phyloP scores from a whole-genome alignment of 2,888 invertebrate genomes.

The Sminthurides aquaticus region DNA sequence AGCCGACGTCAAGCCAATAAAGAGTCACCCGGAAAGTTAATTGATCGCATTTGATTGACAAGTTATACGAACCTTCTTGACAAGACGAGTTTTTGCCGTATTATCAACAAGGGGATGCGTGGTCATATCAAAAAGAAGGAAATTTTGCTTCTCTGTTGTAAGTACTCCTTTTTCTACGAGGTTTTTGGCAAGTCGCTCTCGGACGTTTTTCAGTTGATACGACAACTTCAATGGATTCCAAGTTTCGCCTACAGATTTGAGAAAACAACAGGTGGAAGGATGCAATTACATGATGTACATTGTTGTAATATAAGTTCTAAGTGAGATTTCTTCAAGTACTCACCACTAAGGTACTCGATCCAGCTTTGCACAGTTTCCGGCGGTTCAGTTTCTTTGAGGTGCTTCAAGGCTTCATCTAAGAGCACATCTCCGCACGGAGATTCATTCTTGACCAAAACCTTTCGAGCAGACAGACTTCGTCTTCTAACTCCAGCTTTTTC shows the following conservation, averaged over 20 bases:
- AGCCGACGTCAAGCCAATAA: background rate
- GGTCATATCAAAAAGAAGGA: slow-evolving; percentile 99
- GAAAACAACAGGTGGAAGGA: no score
- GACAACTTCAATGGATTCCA: slow-evolving; percentile 99
- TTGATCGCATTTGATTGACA: no score
- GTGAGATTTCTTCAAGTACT: slow-evolving; percentile 43
- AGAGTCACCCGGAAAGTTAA: background rate
- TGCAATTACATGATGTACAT: slow-evolving; percentile 11
- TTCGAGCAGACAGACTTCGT: slow-evolving; percentile 80
- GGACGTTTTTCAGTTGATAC: slow-evolving; percentile 96
- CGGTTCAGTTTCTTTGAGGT: slow-evolving; percentile 94
- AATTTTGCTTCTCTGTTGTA: slow-evolving; percentile 99
- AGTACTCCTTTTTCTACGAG: slow-evolving; percentile 98
- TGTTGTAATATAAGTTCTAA: background rate
- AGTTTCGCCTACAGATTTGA: slow-evolving; percentile 86
- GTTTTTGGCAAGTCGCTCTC: slow-evolving; percentile 97
- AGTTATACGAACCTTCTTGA: slow-evolving; percentile 69
- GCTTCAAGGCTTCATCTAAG: slow-evolving; percentile 55
- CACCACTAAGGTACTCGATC: slow-evolving; percentile 98
- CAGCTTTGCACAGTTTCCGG: slow-evolving; percentile 96
- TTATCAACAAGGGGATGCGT: slow-evolving; percentile 97
- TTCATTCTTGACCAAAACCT: slow-evolving; percentile 73
- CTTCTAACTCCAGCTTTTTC: slow-evolving; percentile 95
- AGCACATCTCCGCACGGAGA: slow-evolving; percentile 87
- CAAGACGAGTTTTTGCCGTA: slow-evolving; percentile 86